Conservation (phyloP, 2,797 vertebrate species). For the Luscinia megarhynchos region DNA sequence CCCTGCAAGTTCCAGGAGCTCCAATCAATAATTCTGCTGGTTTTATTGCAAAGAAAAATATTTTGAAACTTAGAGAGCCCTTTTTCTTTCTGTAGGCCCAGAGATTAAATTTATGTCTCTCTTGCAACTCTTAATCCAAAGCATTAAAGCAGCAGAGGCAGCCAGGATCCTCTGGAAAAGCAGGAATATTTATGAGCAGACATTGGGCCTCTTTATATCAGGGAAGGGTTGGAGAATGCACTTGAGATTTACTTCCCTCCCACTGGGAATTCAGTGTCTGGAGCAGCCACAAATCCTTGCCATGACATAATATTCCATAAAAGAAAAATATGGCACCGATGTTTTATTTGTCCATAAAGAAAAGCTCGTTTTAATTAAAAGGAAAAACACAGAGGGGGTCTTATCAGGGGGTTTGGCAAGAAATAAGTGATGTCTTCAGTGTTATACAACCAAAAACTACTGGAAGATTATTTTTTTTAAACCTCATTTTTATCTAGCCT, state of each 20-base stretch:
- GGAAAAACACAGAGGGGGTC: constrained; percentile 28
- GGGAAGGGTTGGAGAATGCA: neutral
- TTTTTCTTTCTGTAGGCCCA: neutral
- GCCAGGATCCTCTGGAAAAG: constrained; percentile 1
- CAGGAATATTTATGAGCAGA: constrained; percentile 23
- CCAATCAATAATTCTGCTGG: neutral
- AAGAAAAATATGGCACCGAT: constrained; percentile 27
- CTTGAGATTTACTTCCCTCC: constrained; percentile 37
- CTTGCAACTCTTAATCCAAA: neutral
- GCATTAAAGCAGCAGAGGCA: neutral
- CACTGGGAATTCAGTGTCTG: constrained; percentile 17
- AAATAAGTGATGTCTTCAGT: neutral
- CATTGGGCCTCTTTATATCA: neutral
- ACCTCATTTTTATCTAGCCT: neutral
- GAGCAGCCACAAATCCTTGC: constrained; percentile 2
- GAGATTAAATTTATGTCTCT: constrained; percentile 9
- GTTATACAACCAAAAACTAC: constrained; percentile 47
- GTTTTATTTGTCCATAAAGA: constrained; percentile 16
- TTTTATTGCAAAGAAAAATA: neutral
- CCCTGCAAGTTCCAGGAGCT: neutral
- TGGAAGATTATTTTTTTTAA: neutral
- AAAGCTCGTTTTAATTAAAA: constrained; percentile 59
- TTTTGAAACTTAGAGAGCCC: neutral
- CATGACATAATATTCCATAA: constrained; percentile 51
- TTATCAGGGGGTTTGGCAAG: constrained; percentile 42